phyloP scores from a whole-genome alignment of 2,113 vertebrate species.

The Fregata magnificens region DNA sequence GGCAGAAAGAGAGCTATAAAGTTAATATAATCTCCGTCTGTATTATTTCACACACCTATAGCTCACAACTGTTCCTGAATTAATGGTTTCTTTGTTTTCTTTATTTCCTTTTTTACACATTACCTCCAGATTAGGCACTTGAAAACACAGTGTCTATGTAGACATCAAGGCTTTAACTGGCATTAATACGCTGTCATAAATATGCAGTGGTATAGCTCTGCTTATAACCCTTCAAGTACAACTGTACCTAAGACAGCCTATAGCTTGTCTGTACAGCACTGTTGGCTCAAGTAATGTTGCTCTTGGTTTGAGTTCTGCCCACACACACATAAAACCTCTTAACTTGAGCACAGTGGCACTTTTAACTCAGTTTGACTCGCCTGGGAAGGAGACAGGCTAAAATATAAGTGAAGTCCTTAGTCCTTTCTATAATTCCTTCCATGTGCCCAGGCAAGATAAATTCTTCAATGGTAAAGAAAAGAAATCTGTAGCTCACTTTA shows the following conservation, averaged over 20 bases:
- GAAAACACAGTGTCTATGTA: neutral
- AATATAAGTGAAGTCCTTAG: slow-evolving; percentile 13
- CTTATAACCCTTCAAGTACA: slow-evolving; percentile 2
- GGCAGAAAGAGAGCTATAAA: neutral
- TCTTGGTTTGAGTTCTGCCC: slow-evolving; percentile 50
- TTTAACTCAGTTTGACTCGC: neutral
- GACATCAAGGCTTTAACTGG: neutral
- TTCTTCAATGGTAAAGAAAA: slow-evolving; percentile 21
- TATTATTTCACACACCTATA: neutral
- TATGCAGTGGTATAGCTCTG: neutral
- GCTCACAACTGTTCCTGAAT: neutral
- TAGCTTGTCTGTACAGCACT: slow-evolving; percentile 10
- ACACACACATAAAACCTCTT: slow-evolving; percentile 57
- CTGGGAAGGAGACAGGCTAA: neutral
- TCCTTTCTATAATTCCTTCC: slow-evolving; percentile 37
- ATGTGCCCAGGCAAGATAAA: slow-evolving; percentile 32
- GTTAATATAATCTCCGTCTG: neutral
- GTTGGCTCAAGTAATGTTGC: slow-evolving; percentile 24
- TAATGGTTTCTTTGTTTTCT: slow-evolving; percentile 3
- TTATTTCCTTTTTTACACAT: neutral
- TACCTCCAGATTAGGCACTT: neutral
- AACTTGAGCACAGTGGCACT: slow-evolving; percentile 54
- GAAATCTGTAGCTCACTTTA: slow-evolving; percentile 39
- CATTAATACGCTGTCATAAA: neutral
- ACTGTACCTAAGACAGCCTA: neutral